phyloP scores from a whole-genome alignment of 2,888 invertebrate species.

The Apocheima hispidaria region DNA sequence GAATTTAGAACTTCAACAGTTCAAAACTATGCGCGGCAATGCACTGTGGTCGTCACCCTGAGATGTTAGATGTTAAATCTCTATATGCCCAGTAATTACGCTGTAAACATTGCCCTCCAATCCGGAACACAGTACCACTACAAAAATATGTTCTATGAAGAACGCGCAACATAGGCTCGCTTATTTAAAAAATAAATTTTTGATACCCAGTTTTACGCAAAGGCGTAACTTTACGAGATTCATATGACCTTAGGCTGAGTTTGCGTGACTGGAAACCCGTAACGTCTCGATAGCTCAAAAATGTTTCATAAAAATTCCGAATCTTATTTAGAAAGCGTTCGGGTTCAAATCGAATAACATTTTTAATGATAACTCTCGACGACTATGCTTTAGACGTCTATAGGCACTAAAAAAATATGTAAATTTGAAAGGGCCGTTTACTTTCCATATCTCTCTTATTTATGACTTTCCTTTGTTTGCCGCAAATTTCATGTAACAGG shows the following conservation, averaged over 20 bases:
- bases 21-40: too few relatives aligned
- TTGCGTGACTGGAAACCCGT: constrained; percentile 31
- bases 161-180: neutral
- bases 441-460: constrained; percentile 47
- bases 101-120: too few relatives aligned
- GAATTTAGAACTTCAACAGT: too few relatives aligned
- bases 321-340: constrained; percentile 14
- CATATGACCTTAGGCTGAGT: constrained; percentile 25
- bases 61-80: too few relatives aligned
- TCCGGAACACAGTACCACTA: too few relatives aligned
- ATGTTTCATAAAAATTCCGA: neutral
- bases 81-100: too few relatives aligned
- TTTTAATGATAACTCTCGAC: constrained; percentile 24
- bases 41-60: too few relatives aligned
- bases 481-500: constrained; percentile 39
- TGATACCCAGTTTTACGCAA: constrained; percentile 17
- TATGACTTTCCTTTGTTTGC: constrained; percentile 38
- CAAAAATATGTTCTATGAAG: constrained; percentile 5
- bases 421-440: constrained; percentile 41
- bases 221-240: constrained; percentile 23
- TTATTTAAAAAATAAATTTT: constrained; percentile 5
- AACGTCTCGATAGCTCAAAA: constrained; percentile 14
- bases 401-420: constrained; percentile 43
- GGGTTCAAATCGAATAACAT: constrained; percentile 12
- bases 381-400: constrained; percentile 19